Conservation (phyloP, 2,113 vertebrate genomes). For the Psilopsiagon aymara region DNA sequence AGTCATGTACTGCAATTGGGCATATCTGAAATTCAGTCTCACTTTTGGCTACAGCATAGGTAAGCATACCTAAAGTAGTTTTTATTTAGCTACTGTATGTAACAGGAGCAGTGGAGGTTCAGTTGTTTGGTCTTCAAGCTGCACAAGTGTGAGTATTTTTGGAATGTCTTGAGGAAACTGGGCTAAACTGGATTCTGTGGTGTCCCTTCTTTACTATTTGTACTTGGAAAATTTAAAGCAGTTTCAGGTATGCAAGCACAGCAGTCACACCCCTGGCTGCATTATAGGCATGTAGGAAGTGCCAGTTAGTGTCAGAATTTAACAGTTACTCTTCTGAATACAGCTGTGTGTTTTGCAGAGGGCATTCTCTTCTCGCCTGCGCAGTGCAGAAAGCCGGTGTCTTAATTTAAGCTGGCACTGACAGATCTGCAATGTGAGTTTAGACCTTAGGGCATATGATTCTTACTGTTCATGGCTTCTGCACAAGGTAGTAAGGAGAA, state of each 20-base stretch:
- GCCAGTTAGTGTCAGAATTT: neutral
- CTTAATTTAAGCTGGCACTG: neutral
- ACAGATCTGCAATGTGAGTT: neutral
- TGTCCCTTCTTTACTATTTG: neutral
- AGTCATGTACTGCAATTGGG: neutral
- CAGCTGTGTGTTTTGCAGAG: neutral
- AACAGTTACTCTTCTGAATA: neutral
- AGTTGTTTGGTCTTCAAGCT: neutral
- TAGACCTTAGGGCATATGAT: fast-evolving
- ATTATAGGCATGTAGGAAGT: neutral
- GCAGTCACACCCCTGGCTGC: neutral
- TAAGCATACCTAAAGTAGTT: neutral
- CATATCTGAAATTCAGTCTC: neutral
- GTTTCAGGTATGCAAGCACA: neutral
- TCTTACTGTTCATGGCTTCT: neutral
- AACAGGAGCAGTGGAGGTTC: neutral
- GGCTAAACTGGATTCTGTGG: neutral
- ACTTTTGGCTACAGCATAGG: neutral
- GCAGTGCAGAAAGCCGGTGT: fast-evolving
- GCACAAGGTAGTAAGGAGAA: neutral
- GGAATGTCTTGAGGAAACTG: neutral
- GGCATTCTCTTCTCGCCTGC: neutral
- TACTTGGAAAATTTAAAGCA: neutral
- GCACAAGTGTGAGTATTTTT: fast-evolving
- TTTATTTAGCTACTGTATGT: neutral